phyloP scores from a whole-genome alignment of 2,113 vertebrate species.

The Larimichthys crocea region DNA sequence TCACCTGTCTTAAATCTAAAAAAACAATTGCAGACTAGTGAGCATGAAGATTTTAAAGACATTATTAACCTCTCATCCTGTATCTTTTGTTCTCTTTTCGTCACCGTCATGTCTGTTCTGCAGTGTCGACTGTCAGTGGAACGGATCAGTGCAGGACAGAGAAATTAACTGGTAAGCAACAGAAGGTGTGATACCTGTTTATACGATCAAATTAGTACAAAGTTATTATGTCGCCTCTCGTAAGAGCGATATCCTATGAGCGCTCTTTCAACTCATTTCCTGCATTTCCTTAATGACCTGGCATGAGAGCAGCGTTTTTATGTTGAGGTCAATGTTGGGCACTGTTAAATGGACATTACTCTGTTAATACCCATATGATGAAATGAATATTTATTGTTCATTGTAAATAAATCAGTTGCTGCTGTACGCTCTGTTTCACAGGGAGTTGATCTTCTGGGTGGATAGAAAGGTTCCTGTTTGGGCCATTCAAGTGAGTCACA shows the following conservation, averaged over 20 bases:
- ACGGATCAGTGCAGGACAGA: constrained; percentile 74
- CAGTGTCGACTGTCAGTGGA: constrained; percentile 80
- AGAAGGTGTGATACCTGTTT: constrained; percentile 19
- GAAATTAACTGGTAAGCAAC: constrained; percentile 83
- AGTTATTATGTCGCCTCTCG: not conserved
- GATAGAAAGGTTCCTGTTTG: constrained; percentile 91
- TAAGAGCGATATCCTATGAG: not conserved
- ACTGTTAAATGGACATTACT: not conserved
- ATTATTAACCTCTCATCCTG: not conserved
- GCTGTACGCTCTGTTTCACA: constrained; percentile 49
- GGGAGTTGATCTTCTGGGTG: constrained; percentile 90
- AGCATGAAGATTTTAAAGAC: not conserved
- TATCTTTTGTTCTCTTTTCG: not conserved
- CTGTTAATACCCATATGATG: not conserved
- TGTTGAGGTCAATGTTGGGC: not conserved
- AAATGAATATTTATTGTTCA: constrained; percentile 8
- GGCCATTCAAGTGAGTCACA: constrained; percentile 92
- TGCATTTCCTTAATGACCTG: constrained; percentile 2
- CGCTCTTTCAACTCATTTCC: constrained; percentile 9
- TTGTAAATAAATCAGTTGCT: not conserved
- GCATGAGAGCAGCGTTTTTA: constrained; percentile 18
- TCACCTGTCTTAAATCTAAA: too few species aligned
- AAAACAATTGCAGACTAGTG: not conserved
- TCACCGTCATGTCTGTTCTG: not conserved
- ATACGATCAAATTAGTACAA: not conserved